Evolutionary conservation across 2,888 invertebrate species (phyloP).

Genomic region (Aelia acuminata): DNA sequence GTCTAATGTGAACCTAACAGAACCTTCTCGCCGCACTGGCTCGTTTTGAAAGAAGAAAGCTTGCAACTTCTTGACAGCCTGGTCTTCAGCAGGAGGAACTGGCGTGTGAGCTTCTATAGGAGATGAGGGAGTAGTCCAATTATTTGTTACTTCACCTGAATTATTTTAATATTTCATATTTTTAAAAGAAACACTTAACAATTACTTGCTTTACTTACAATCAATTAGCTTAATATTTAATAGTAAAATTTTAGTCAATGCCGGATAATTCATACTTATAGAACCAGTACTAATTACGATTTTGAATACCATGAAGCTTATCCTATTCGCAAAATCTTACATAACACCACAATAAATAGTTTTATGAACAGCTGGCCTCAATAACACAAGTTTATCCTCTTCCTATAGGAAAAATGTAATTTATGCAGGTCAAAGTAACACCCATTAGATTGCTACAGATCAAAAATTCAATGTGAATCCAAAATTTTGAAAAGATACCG

Average conservation of each 20-base stretch:
- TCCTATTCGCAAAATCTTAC: background rate
- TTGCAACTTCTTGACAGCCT: conserved; percentile 78
- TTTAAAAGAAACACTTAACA: conserved; percentile 27
- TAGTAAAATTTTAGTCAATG: background rate
- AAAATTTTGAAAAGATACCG: too few relatives aligned
- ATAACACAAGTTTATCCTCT: too few relatives aligned
- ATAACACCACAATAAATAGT: background rate
- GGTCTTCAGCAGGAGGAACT: conserved; percentile 69
- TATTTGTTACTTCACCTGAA: conserved; percentile 67
- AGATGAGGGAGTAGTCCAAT: conserved; percentile 68
- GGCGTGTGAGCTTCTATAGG: conserved; percentile 69
- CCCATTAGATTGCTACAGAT: background rate
- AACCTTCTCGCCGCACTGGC: conserved; percentile 75
- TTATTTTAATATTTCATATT: conserved; percentile 43
- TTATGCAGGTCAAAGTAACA: background rate
- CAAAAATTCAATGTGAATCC: background rate
- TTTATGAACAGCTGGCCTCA: background rate
- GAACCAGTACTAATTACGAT: background rate
- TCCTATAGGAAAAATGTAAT: background rate
- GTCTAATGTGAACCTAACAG: conserved; percentile 75
- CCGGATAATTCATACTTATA: background rate
- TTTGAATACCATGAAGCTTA: background rate
- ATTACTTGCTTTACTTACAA: background rate
- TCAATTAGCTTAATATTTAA: background rate
- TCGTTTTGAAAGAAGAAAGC: conserved; percentile 81